Evolutionary conservation across 2,797 vertebrate species (phyloP).

Genomic region (Emydoidea blandingii): DNA sequence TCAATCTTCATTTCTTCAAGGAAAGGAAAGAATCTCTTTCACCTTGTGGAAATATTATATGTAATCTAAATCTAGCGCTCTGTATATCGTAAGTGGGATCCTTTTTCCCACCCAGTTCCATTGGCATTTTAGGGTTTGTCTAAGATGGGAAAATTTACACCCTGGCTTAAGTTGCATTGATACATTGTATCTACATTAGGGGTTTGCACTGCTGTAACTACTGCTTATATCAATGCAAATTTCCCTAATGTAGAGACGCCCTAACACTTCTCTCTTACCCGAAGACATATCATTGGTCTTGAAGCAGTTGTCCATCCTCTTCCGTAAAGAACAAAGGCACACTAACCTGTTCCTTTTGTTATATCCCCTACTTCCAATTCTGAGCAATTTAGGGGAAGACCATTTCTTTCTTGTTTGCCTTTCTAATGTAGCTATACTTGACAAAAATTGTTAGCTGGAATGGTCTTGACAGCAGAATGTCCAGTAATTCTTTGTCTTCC

Average conservation of each 20-base stretch:
- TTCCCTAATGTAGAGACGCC: constrained; percentile 26
- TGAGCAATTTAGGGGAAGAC: background rate
- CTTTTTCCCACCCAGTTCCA: constrained; percentile 8
- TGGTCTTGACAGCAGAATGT: background rate
- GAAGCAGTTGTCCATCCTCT: constrained; percentile 27
- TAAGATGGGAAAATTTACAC: background rate
- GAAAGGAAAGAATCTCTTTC: background rate
- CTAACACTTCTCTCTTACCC: constrained; percentile 46
- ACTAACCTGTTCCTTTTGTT: constrained; percentile 36
- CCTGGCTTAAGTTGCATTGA: rapidly evolving
- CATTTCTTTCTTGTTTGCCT: background rate
- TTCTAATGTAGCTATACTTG: constrained; percentile 20
- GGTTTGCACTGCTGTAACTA: background rate
- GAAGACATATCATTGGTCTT: constrained; percentile 11
- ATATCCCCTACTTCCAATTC: background rate
- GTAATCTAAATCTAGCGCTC: background rate
- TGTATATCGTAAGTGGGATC: background rate
- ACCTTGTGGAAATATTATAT: background rate
- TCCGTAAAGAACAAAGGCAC: constrained; percentile 44
- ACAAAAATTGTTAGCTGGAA: background rate
- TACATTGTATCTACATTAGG: background rate
- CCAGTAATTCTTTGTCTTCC: background rate
- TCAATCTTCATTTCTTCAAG: background rate
- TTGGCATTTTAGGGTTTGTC: constrained; percentile 21
- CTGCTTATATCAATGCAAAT: constrained; percentile 39